Evolutionary conservation across 2,113 vertebrate species (phyloP), one percentile per base, ranked within the genome.

Genomic region (Agapornis roseicollis): DNA sequence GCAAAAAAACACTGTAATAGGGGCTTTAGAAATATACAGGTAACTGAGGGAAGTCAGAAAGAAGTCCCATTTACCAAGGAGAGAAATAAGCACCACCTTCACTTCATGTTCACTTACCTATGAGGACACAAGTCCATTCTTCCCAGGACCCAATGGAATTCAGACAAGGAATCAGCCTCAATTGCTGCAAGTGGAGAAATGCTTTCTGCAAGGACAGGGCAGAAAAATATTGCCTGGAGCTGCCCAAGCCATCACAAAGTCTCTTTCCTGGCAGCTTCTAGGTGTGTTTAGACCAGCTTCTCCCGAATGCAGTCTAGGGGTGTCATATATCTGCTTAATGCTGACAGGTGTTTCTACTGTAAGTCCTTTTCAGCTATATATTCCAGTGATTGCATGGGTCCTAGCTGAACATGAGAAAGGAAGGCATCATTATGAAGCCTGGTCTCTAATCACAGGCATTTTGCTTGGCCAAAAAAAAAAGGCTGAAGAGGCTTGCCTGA

Each of bases 311-410:
- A 10, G 17, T 50, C 61, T 31, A 31, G 33, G 28, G 12, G 12
- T 52, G n/a, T 41, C 4, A 2, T 35, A 58, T 70, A 70, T 80
- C 63, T 69, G 28, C 28, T 70, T 46, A 66, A 13, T 31, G 31
- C 5, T 68, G 41, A n/a, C 2, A 24, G 56, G 13, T 1, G 10
- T 1, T 18, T 64, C 31, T 46, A 27, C 8, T 39, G 0, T 29
- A 66, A 42, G 7, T 79, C 37, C 42, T 73, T 73, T 63, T 53
- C 66, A 56, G 17, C 4, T 17, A 1, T 19, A 23, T 56, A 35
- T 73, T 56, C 28, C 60, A 25, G 9, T 0, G 1, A 16, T 11
- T 47, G 13, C 1, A 0, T 33, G 9, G 15, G 27, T 16, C 41
- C 47, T 17, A 46, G 17, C 17, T 41, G 63, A 65, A 65, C 0